These are phyloP conservation scores for Halesus radiatus DNA, from an alignment of 1,140 invertebrate species.

Conservation along the genomic window DNA sequence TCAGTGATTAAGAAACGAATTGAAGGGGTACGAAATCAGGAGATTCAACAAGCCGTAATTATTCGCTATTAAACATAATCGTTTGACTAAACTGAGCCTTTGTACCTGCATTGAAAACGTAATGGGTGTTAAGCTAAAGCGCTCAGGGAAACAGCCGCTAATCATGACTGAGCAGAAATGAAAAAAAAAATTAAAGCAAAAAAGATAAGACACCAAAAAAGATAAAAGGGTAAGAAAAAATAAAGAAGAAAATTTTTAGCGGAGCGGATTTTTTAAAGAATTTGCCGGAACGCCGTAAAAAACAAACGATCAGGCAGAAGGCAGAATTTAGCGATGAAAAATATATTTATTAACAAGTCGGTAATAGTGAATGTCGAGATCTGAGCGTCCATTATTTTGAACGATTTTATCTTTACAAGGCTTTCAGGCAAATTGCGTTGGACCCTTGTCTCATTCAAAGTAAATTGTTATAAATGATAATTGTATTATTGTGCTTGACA, in stretches of 20 bases:
- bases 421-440: no score
- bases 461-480: no score
- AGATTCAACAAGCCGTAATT: conserved; percentile 1
- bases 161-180: background rate
- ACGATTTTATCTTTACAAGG: no score
- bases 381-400: no score
- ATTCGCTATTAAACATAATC: conserved; percentile 19
- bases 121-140: conserved; percentile 15
- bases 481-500: no score
- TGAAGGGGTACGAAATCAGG: background rate
- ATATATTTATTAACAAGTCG: background rate
- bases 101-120: conserved; percentile 5
- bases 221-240: background rate
- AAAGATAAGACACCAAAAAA: background rate
- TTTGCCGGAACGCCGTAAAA: background rate
- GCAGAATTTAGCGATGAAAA: background rate
- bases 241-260: no score
- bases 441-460: no score
- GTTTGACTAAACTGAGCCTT: background rate
- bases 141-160: background rate
- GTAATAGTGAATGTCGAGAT: no score
- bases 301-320: conserved; percentile 5
- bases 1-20: background rate
- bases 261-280: background rate
- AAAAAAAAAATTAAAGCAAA: background rate